Base-by-base conservation (phyloP, 2,113 vertebrate genomes). In the Sterna hirundo region DNA sequence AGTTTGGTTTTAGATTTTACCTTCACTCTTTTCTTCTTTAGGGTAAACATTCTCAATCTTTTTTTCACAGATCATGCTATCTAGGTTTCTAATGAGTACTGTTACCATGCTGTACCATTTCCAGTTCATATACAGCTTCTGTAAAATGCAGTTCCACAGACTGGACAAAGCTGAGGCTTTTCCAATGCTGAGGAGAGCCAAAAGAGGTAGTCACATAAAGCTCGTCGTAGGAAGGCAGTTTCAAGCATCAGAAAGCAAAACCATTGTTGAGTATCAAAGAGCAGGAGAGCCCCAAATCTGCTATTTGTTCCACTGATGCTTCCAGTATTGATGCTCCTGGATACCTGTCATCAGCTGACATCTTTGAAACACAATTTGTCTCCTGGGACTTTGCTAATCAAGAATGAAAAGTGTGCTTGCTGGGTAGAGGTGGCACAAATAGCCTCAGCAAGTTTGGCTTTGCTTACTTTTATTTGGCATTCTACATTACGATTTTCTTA, bases 381-480 rank as follows among this genome's bases (percentile, higher is more conserved):
- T 83, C 40, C 49, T 76, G 19, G 75, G 57, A 87, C 70, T 82
- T 91, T 79, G 38, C 34, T 68, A 46, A 9, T 83, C 54, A 51
- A 42, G 57, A 86, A 66, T 86, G 76, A 86, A 58, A 76, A 80
- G 4, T 42, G 22, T 54, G 13, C n/a, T 47, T 90, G 5, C 22
- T 81, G 51, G 71, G 4, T 32, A 34, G 25, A 52, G 38, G 52
- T 52, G 46, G 42, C 72, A 80, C 49, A 61, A 89, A 72, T 52
- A 94, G 34, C 81, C 32, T 97, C 64, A 62, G 29, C 26, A 88
- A 75, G 21, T 95, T 83, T 92, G 76, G 36, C 71, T 96, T 74
- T 87, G 49, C 81, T 40, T 80, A 49, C 22, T 55, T 95, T 76
- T 88, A 22, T 88, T 93, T 95, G 38, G 13, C 47, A 82, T 29